Evolutionary conservation across 1,140 invertebrate genomes (phyloP).

Genomic region (Drosophila ficusphila): DNA sequence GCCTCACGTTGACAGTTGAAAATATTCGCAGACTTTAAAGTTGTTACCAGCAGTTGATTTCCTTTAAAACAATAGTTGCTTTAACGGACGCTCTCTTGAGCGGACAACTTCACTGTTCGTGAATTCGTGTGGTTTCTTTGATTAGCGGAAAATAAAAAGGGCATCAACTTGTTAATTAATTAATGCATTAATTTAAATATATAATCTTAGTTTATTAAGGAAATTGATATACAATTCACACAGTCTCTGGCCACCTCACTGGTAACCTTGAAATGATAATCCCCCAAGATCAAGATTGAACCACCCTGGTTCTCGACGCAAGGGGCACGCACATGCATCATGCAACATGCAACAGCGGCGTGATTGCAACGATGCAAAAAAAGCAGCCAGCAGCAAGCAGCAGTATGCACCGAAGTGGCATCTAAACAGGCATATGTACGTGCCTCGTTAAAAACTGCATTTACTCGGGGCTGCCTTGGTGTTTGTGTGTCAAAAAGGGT

Average conservation of each 20-base stretch:
- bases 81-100: background rate
- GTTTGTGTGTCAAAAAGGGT: slow-evolving; percentile 82
- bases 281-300: slow-evolving; percentile 4
- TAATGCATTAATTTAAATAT: too few species aligned
- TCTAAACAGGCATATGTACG: slow-evolving; percentile 30
- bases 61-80: too few species aligned
- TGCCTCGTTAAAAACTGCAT: slow-evolving; percentile 44
- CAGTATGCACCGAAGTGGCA: slow-evolving; percentile 47
- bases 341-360: slow-evolving; percentile 69
- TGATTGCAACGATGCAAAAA: slow-evolving; percentile 68
- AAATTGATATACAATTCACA: too few species aligned
- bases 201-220: background rate
- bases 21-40: fast-evolving
- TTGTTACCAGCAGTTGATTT: too few species aligned
- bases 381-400: too few species aligned
- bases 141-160: too few species aligned
- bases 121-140: too few species aligned
- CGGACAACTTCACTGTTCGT: slow-evolving; percentile 9
- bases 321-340: slow-evolving; percentile 44
- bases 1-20: background rate
- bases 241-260: background rate
- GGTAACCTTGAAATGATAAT: background rate
- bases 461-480: slow-evolving; percentile 36
- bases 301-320: slow-evolving; percentile 34
- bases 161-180: too few species aligned